Percentiles rank a stretch among this genome's conserved stretches.
Evolutionary conservation across 1,140 invertebrate genomes (phyloP).

Genomic region (Argopecten irradians): DNA sequence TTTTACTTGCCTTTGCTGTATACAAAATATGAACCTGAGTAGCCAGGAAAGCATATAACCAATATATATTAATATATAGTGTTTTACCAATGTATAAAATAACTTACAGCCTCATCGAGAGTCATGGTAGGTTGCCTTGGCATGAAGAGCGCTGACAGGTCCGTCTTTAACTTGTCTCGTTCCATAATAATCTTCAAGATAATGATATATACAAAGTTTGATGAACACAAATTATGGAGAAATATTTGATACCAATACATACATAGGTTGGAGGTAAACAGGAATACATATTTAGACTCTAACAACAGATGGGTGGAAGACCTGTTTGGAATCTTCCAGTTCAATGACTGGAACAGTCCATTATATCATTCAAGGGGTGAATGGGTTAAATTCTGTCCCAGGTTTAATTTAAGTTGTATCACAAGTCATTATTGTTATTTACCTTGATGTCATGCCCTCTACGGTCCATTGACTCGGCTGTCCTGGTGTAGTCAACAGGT

Average conservation of each 20-base stretch:
- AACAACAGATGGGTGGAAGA: background rate
- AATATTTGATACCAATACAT: too few relatives aligned
- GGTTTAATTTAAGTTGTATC: background rate
- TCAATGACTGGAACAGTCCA: too few relatives aligned
- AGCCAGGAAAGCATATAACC: too few relatives aligned
- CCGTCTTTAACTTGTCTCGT: slow-evolving; percentile 84
- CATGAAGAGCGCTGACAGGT: slow-evolving; percentile 96
- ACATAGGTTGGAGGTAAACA: too few relatives aligned
- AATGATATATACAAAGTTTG: too few relatives aligned
- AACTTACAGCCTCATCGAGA: slow-evolving; percentile 85
- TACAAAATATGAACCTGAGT: too few relatives aligned
- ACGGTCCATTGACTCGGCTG: slow-evolving; percentile 96
- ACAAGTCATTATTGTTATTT: background rate
- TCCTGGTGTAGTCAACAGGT: slow-evolving; percentile 98
- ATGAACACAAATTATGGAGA: too few relatives aligned
- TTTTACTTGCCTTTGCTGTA: too few relatives aligned
- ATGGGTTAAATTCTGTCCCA: too few relatives aligned
- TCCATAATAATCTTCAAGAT: slow-evolving; percentile 77
- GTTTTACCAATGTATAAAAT: background rate
- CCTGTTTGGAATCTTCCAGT: too few relatives aligned
- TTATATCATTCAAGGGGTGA: too few relatives aligned
- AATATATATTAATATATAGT: background rate
- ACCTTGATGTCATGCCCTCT: slow-evolving; percentile 95
- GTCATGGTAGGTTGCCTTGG: slow-evolving; percentile 94
- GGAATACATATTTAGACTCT: background rate